Base-by-base conservation (phyloP, 1,140 invertebrate species). In the Anoplolepis gracilipes region DNA sequence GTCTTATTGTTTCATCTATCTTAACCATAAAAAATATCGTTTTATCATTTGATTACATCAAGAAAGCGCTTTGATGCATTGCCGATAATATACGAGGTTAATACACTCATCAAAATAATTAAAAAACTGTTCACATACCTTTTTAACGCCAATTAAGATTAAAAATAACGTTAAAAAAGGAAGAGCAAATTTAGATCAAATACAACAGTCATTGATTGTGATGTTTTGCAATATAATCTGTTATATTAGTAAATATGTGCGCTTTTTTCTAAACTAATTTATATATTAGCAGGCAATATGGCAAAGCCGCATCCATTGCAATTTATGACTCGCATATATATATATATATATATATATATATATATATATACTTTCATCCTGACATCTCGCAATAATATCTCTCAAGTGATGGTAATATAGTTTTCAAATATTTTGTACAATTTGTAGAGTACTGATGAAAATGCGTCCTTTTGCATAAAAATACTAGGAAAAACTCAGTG, bases 21-120 rank as follows among this genome's bases (percentile, higher is more conserved):
- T 69, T 33, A 8, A 61, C 46, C 33, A 36, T 82, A 82, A 59
- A 82, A 75, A 82, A 75, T 30, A 73, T 16, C 61, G 55, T 36
- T 30, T 28, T 13, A 39, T 36, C 8, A 65, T 67, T 78, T 78
- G 28, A 78, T 65, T 65, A 46, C 13, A 30, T 3, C 25, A 64
- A 36, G 19, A 69, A 69, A 79, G 11, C 25, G 22, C 42, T 33
- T 55, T 79, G 36, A 62, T n/a, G 13, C 36, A 36, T 39, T 28
- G 7, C n/a, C 3, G n/a, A 33, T 1, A 75, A 57, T 59, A 22
- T 42, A 30, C 11, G 11, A 25, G 6, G 49, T 64, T 30, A n/a
- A 33, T 6, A 61, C 25, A 30, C 19, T 49, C 28, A 49, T 25
- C n/a, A 49, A 77, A 25, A 33, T 25, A 11, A 49, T 19, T n/a